phyloP scores from a whole-genome alignment of 2,888 invertebrate species.

The Chrysolina haemoptera region DNA sequence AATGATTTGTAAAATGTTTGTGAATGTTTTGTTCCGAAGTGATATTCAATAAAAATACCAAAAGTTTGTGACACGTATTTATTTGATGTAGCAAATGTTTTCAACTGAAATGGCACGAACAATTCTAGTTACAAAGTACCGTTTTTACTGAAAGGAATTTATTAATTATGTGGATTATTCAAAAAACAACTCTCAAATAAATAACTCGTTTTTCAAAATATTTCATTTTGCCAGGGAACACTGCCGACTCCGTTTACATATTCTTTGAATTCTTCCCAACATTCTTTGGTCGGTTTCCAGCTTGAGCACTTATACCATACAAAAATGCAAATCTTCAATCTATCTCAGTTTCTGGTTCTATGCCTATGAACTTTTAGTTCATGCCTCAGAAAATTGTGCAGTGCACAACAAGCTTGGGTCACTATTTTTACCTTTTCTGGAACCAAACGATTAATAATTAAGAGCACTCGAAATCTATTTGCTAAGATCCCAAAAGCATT shows the following conservation, averaged over 20 bases:
- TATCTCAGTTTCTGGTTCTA: conserved; percentile 28
- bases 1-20: neutral
- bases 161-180: conserved; percentile 7
- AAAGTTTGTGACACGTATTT: neutral
- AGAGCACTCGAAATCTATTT: conserved; percentile 47
- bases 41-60: neutral
- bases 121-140: neutral
- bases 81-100: neutral
- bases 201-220: neutral
- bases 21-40: conserved; percentile 7
- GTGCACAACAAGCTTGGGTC: conserved; percentile 34
- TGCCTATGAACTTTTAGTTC: conserved; percentile 28
- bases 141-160: conserved; percentile 4
- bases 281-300: conserved; percentile 3
- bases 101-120: neutral
- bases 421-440: conserved; percentile 36
- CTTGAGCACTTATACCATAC: conserved; percentile 34
- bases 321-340: conserved; percentile 25
- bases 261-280: conserved; percentile 8
- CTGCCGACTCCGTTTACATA: conserved; percentile 14
- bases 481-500: conserved; percentile 48
- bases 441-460: conserved; percentile 41
- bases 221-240: conserved; percentile 13
- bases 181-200: conserved; percentile 1
- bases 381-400: conserved; percentile 36